Evolutionary conservation across 2,797 vertebrate genomes (phyloP).

Genomic region (Neoniphon sammara): DNA sequence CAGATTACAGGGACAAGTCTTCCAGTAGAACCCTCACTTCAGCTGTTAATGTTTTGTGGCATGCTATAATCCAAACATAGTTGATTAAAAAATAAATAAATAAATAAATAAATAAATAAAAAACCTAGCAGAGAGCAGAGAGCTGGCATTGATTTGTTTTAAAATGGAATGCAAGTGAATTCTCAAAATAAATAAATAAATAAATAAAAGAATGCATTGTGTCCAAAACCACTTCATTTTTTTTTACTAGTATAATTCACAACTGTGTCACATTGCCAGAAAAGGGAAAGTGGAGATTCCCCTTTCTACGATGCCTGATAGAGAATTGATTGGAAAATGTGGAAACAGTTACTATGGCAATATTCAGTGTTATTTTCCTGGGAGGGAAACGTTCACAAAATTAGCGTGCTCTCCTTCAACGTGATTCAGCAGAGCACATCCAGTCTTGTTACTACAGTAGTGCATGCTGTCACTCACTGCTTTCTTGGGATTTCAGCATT

Average conservation of each 20-base stretch:
- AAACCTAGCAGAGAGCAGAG: neutral
- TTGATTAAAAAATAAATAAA: slow-evolving; percentile 2
- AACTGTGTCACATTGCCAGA: neutral
- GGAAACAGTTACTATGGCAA: no score
- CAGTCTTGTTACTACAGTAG: no score
- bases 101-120: no score
- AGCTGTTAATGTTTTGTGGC: slow-evolving; percentile 39
- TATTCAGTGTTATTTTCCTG: no score
- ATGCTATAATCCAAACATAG: slow-evolving; percentile 27
- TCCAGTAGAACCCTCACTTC: slow-evolving; percentile 29
- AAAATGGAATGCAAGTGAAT: neutral
- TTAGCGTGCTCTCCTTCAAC: no score
- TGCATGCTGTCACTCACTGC: no score
- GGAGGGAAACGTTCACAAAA: no score
- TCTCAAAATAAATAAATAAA: no score
- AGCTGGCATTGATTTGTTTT: neutral
- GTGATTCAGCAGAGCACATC: no score
- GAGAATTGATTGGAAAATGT: no score
- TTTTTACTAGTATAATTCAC: neutral
- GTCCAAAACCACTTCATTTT: neutral
- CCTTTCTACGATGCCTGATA: neutral
- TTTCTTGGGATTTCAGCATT: no score
- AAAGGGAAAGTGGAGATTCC: neutral
- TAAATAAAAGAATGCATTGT: no score
- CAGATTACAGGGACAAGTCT: slow-evolving; percentile 49